Conservation (phyloP, 2,113 vertebrate genomes). For the Regulus satrapa region DNA sequence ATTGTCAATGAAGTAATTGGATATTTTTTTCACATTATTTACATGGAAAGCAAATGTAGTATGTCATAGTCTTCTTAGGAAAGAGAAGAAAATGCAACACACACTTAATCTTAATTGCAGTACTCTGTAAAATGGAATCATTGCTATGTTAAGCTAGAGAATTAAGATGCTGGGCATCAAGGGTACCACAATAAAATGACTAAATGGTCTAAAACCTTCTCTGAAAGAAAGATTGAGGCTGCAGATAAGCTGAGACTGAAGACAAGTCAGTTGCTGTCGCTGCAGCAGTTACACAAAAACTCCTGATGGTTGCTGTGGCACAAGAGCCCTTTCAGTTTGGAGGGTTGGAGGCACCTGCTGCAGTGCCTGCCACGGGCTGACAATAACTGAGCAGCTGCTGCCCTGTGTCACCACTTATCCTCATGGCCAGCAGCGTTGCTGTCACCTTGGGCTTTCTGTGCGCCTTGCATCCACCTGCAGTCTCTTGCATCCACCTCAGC, state of each 20-base stretch:
- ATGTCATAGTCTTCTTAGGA: background rate
- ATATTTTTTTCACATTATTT: background rate
- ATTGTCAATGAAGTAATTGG: background rate
- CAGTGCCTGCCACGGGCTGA: background rate
- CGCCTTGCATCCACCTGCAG: constrained; percentile 2
- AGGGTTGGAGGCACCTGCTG: constrained; percentile 14
- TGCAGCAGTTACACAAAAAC: background rate
- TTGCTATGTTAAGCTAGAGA: background rate
- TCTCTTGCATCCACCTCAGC: background rate
- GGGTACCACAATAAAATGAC: background rate
- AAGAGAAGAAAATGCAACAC: background rate
- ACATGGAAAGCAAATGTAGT: background rate
- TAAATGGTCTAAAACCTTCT: background rate
- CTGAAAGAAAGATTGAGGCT: background rate
- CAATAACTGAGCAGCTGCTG: constrained; percentile 35
- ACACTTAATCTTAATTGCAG: background rate
- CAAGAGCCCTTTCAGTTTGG: constrained; percentile 8
- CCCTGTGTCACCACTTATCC: background rate
- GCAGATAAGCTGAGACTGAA: background rate
- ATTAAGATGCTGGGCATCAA: background rate
- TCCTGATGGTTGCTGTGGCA: background rate
- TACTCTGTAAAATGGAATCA: background rate
- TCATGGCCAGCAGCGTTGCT: background rate
- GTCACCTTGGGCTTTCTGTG: constrained; percentile 7
- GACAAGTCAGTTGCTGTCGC: background rate